Evolutionary conservation across 2,888 invertebrate species (phyloP), one percentile per base, ranked within the genome.

Genomic region (Ctena decussata): DNA sequence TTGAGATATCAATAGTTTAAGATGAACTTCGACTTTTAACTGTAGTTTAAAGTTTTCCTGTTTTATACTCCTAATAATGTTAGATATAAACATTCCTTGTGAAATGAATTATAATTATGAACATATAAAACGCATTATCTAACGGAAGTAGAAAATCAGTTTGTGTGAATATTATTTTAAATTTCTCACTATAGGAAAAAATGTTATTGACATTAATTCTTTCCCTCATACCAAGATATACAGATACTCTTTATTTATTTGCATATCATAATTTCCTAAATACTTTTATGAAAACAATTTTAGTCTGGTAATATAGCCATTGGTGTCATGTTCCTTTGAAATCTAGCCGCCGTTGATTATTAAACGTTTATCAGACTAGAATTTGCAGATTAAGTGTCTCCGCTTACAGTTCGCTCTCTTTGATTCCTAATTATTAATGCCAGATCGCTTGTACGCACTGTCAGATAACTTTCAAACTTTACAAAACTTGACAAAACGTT

Each of bases 361-460:
- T 65, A 65, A 65, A 65, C 35, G 6, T 32, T 65, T 65, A 65
- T 65, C 65, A 65, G 35, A 21, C 18, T 1, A 65, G 78, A 53
- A 70, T 78, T 78, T 78, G 71, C 78, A 78, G 78, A 78, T 78
- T 77, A 75, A 80, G 69, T 77, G 78, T 60, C 82, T 87, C 87
- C 60, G 69, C 44, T 87, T 87, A 75, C 87, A 30, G 27, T 49
- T 39, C 65, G 70, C 75, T 83, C 77, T 27, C 87, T 87, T 87
- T 87, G 87, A 87, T 85, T 83, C 70, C 80, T 80, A 83, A 83
- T 87, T 87, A 85, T 79, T 44, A 80, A 85, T 87, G 87, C 87
- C 84, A 82, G 71, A 65, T 74, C 70, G 71, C 75, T 80, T 83
- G 86, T 83, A 71, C 60, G 24, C 46, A 21, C 49, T 85, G 87